These are phyloP conservation scores for Pachyseris speciosa DNA, from an alignment of 64 coral and sea anemone species.

Conservation along the genomic window DNA sequence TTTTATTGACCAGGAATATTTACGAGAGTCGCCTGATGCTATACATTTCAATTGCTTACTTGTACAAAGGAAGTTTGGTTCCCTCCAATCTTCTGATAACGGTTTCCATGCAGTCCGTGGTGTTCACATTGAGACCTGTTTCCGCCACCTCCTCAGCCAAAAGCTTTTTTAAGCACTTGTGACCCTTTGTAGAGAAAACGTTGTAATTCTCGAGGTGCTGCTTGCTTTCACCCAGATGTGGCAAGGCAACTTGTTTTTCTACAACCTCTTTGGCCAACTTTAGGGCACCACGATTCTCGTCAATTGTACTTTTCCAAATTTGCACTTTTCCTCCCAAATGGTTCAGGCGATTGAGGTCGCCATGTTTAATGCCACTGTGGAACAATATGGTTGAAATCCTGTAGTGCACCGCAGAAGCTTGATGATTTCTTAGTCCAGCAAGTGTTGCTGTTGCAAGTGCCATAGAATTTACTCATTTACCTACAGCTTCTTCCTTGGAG, in stretches of 20 bases:
- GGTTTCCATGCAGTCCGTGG: neutral
- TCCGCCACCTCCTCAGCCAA: neutral
- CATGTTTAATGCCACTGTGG: constrained; percentile 5
- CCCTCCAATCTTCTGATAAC: neutral
- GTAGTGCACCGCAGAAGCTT: neutral
- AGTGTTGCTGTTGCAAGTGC: neutral
- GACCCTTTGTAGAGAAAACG: neutral
- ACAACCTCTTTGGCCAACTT: too few species aligned
- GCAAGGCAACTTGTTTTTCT: too few species aligned
- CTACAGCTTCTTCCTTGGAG: neutral
- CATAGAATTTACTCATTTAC: neutral
- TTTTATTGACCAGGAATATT: neutral
- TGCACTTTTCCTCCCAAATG: too few species aligned
- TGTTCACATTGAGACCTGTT: neutral
- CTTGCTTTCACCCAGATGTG: too few species aligned
- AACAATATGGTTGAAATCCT: constrained; percentile 9
- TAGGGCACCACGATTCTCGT: too few species aligned
- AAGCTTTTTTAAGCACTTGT: neutral
- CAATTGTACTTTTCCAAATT: too few species aligned
- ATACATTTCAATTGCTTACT: neutral
- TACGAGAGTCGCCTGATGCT: neutral
- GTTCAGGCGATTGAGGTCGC: too few species aligned
- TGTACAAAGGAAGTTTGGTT: constrained; percentile 9
- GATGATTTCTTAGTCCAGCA: neutral
- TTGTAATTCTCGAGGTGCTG: neutral